Conservation (phyloP, 2,113 vertebrate genomes). For the Leptocoma aspasia region DNA sequence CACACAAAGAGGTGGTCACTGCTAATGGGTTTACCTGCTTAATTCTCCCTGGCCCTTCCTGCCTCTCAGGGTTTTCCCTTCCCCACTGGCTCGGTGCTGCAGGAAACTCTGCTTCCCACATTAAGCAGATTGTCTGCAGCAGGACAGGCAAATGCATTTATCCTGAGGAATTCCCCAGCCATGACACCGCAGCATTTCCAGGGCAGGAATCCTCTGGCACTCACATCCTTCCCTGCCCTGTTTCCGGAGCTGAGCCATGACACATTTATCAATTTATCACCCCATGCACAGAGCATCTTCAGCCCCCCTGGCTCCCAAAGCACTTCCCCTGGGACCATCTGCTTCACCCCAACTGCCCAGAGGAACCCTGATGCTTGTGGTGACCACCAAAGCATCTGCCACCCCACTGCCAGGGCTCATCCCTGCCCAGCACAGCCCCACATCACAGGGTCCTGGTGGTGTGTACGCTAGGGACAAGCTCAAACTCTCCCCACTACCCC, state of each 20-base stretch:
- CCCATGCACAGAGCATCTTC: not conserved
- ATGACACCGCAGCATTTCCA: constrained; percentile 4
- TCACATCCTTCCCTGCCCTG: constrained; percentile 66
- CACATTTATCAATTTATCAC: not conserved
- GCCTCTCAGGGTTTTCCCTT: constrained; percentile 4
- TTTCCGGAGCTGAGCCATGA: constrained; percentile 52
- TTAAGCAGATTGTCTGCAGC: not conserved
- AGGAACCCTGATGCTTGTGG: accelerated
- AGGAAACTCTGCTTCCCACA: constrained; percentile 60
- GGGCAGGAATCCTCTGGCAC: constrained; percentile 51
- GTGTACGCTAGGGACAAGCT: accelerated
- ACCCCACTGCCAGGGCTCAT: not conserved
- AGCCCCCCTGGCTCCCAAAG: accelerated
- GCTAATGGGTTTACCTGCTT: constrained; percentile 68
- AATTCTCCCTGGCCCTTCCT: constrained; percentile 15
- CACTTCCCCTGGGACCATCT: not conserved
- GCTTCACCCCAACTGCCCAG: not conserved
- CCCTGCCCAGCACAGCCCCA: not conserved
- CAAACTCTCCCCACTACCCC: not conserved
- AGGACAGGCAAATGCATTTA: constrained; percentile 6
- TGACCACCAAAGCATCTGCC: not conserved
- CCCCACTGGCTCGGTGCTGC: not conserved
- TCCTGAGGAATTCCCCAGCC: not conserved
- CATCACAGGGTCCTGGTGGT: accelerated
- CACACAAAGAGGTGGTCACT: constrained; percentile 31